Base-by-base conservation (phyloP, 2,888 invertebrate genomes). In the Chironomus tentans region DNA sequence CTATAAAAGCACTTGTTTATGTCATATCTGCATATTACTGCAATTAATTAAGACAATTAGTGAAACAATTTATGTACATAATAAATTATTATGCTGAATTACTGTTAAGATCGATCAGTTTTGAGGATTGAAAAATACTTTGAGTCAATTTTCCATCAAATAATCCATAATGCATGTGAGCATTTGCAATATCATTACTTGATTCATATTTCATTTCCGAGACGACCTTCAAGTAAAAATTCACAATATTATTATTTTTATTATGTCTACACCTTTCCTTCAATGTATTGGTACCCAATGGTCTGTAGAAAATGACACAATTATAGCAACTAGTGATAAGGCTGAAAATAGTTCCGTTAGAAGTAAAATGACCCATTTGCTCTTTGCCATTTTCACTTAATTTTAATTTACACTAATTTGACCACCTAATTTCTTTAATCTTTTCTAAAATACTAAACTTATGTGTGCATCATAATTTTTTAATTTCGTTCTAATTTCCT, bases 1-100 rank as follows among this genome's bases (percentile, higher is more conserved):
- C 85, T 80, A 77, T 82, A 81, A 1, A 84, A 83, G 77, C 86
- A 86, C 68, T 82, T 80, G 78, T 83, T 84, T 74, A 82, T 78
- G 2, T 78, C 78, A 24, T 81, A 79, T 24, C 81, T 78, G 77
- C 85, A 85, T 5, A 83, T 82, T 78, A 84, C 84, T 85, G 77
- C 76, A 82, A 82, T 77, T 75, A 78, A 68, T 77, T 77, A 38
- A 38, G 10, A 38, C 15, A 69, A 22, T n/a, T 13, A 71, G 76
- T 76, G 4, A 68, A 47, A 68, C 61, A 68, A n/a, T 70, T 70
- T 28, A 50, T 24, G n/a, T 38, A 56, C 15, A 18, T 75, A 75
- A 50, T 75, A 13, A 46, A 69, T 70, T 77, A 56, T 69, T 68
- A 28, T 7, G 1, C 5, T 75, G 13, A n/a, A 22, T 82, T 80